Percentiles rank a stretch among this genome's conserved stretches.
These are phyloP conservation scores for Damaliscus lunatus DNA, from an alignment of 2,113 vertebrate species.

Conservation along the genomic window DNA sequence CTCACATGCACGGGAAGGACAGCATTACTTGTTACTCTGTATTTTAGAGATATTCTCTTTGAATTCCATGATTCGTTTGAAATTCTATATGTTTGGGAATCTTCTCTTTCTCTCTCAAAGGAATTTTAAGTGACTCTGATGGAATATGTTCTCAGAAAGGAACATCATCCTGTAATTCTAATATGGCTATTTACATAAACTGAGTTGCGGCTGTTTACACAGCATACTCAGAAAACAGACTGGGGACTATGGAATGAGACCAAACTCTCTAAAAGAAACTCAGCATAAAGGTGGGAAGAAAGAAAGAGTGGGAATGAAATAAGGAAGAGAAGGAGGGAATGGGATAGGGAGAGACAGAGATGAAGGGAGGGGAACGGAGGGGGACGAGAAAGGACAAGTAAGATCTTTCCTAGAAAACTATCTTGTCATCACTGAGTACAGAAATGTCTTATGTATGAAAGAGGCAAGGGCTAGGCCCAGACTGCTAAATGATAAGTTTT, in stretches of 20 bases:
- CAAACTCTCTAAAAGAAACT: not conserved
- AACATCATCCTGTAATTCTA: not conserved
- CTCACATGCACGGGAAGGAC: not conserved
- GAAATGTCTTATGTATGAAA: not conserved
- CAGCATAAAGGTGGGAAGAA: not conserved
- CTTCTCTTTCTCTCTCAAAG: not conserved
- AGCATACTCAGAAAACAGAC: not conserved
- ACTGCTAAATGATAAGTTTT: not conserved
- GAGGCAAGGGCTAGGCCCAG: not conserved
- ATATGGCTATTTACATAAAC: not conserved
- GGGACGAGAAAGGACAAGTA: not conserved
- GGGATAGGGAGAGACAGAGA: not conserved
- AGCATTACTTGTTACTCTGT: not conserved
- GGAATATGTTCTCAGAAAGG: not conserved
- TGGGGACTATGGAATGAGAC: not conserved
- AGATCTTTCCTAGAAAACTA: not conserved
- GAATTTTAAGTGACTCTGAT: slow-evolving; percentile 9
- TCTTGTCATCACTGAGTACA: not conserved
- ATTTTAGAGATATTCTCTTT: slow-evolving; percentile 8
- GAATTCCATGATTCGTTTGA: slow-evolving; percentile 1
- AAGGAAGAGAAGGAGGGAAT: not conserved
- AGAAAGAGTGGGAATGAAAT: not conserved
- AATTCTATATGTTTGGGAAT: slow-evolving; percentile 28
- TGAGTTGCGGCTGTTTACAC: not conserved
- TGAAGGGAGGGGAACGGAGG: not conserved